Conservation (phyloP, 2,888 invertebrate species). For the Branchinecta sandiegonensis region DNA sequence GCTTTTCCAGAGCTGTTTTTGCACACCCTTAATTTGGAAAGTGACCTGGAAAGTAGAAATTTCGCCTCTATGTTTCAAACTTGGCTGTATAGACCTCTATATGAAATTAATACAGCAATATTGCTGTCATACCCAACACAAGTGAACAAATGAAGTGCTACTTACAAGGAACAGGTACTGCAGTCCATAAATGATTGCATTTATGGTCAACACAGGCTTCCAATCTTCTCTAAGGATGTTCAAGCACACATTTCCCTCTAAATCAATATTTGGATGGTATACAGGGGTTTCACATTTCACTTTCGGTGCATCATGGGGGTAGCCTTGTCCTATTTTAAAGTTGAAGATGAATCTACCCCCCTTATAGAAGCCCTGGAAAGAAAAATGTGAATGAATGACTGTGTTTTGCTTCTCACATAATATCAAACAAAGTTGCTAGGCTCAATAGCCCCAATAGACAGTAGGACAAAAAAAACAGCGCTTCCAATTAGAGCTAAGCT, state of each 20-base stretch:
- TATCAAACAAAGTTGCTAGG: constrained; percentile 16
- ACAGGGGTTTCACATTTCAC: constrained; percentile 96
- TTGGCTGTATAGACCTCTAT: too few species aligned
- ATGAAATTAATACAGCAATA: too few species aligned
- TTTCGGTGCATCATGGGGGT: constrained; percentile 96
- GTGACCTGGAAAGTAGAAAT: too few species aligned
- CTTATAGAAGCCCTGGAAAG: constrained; percentile 67
- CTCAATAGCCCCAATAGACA: background rate
- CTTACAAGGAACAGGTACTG: constrained; percentile 88
- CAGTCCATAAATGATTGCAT: constrained; percentile 91
- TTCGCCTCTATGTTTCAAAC: too few species aligned
- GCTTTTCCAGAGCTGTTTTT: too few species aligned
- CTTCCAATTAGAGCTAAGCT: background rate
- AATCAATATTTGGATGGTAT: constrained; percentile 95
- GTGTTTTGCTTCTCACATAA: background rate
- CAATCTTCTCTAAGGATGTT: constrained; percentile 96
- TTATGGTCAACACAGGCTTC: constrained; percentile 96
- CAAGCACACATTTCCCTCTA: constrained; percentile 92
- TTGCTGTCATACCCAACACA: too few species aligned
- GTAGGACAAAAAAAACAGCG: background rate
- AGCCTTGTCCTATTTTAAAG: constrained; percentile 93
- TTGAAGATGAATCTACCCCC: constrained; percentile 88
- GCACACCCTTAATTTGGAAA: too few species aligned
- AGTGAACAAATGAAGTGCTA: constrained; percentile 23
- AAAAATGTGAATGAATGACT: background rate